A percentile compares a stretch with the other conserved stretches of the same genome.
Evolutionary conservation across 2,888 invertebrate species (phyloP).

Genomic region (Spisula subtruncata): DNA sequence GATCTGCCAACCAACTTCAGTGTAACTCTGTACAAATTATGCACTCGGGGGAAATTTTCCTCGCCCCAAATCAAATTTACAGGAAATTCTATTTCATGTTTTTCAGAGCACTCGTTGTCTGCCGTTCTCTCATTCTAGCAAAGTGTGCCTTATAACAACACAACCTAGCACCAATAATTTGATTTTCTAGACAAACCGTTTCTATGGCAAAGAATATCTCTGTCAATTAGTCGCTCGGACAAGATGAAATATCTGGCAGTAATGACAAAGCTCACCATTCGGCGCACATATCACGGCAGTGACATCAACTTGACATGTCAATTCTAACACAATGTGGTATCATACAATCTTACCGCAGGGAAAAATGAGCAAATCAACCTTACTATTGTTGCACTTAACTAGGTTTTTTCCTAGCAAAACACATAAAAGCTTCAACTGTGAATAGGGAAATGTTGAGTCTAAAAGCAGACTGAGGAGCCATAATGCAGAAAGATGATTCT

Average conservation of each 20-base stretch:
- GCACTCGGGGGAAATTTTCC: slow-evolving; percentile 76
- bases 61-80: slow-evolving; percentile 78
- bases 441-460: neutral
- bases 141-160: slow-evolving; percentile 42
- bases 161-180: slow-evolving; percentile 56
- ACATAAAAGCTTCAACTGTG: slow-evolving; percentile 3
- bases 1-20: slow-evolving; percentile 57
- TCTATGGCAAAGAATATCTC: slow-evolving; percentile 49
- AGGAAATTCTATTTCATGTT: slow-evolving; percentile 73
- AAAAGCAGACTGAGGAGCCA: neutral
- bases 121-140: slow-evolving; percentile 25
- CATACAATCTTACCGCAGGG: slow-evolving; percentile 18
- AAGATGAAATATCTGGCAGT: slow-evolving; percentile 22
- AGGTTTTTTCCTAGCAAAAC: slow-evolving; percentile 15
- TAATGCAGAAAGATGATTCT: too few species aligned
- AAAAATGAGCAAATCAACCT: neutral
- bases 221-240: slow-evolving; percentile 51
- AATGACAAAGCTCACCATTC: slow-evolving; percentile 36
- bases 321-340: slow-evolving; percentile 28
- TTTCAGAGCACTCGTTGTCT: slow-evolving; percentile 60
- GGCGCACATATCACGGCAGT: neutral
- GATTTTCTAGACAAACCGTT: slow-evolving; percentile 59
- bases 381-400: neutral
- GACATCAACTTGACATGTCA: slow-evolving; percentile 17
- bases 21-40: slow-evolving; percentile 72